These are phyloP conservation scores for Lepisosteus osseus DNA, from an alignment of 2,113 vertebrate genomes.

Conservation along the genomic window DNA sequence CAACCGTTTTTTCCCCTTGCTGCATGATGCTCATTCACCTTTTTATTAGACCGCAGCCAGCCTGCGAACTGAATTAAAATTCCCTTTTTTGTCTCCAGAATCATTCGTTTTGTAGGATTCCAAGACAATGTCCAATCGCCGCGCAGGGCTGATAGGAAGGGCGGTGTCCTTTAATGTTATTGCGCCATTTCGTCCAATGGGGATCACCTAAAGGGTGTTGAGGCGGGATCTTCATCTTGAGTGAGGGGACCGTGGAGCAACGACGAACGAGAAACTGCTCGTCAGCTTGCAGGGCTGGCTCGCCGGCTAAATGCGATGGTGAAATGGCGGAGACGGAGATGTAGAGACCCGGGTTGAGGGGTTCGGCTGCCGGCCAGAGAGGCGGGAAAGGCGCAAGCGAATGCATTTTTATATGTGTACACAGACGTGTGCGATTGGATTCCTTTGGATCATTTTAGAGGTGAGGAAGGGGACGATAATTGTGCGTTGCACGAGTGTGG, in stretches of 20 bases:
- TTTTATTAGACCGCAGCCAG: too few species aligned
- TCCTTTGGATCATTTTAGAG: neutral
- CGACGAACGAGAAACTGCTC: neutral
- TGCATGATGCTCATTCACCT: too few species aligned
- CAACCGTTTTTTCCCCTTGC: too few species aligned
- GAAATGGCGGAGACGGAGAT: slow-evolving; percentile 27
- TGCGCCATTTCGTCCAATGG: too few species aligned
- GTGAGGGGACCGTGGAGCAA: slow-evolving; percentile 33
- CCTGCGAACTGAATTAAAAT: too few species aligned
- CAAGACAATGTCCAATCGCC: too few species aligned
- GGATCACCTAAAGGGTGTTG: neutral
- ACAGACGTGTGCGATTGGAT: neutral
- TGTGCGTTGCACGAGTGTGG: neutral
- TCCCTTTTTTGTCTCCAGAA: too few species aligned
- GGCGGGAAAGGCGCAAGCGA: neutral
- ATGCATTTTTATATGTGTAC: neutral
- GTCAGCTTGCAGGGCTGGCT: neutral
- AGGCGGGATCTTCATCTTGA: slow-evolving; percentile 45
- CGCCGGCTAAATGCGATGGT: slow-evolving; percentile 14
- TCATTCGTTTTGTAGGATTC: too few species aligned
- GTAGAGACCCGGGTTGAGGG: slow-evolving; percentile 14
- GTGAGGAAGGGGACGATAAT: neutral
- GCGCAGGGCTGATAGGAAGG: too few species aligned
- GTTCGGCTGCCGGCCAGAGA: neutral
- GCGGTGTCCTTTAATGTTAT: too few species aligned